phyloP scores from a whole-genome alignment of 1,140 invertebrate genomes.

The Agraylea sexmaculata region DNA sequence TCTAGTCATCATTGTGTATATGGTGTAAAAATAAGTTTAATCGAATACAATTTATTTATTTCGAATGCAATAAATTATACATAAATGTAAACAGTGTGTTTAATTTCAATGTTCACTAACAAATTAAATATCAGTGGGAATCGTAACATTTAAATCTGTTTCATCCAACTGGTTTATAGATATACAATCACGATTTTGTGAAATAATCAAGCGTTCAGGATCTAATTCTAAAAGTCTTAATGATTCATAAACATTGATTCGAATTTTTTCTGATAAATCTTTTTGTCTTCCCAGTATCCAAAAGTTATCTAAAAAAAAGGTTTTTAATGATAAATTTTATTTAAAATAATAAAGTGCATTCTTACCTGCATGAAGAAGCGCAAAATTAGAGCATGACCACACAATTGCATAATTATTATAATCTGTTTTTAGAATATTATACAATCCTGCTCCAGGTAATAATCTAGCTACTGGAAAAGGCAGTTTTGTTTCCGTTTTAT shows the following conservation, averaged over 20 bases:
- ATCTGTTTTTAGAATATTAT: constrained; percentile 57
- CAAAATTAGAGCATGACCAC: constrained; percentile 56
- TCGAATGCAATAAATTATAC: too few relatives aligned
- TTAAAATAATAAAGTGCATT: too few relatives aligned
- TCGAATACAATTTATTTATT: too few relatives aligned
- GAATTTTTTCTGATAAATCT: constrained; percentile 43
- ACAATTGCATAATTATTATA: constrained; percentile 56
- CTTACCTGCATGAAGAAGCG: constrained; percentile 44
- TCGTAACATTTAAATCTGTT: too few relatives aligned
- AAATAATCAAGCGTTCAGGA: constrained; percentile 48
- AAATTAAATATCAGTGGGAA: too few relatives aligned
- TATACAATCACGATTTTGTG: constrained; percentile 50
- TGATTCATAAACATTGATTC: constrained; percentile 46
- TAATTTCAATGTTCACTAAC: too few relatives aligned
- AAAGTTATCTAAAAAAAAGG: constrained; percentile 42
- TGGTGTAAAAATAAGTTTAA: too few relatives aligned
- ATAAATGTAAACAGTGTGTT: too few relatives aligned
- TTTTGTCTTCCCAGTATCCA: constrained; percentile 49
- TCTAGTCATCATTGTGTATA: too few relatives aligned
- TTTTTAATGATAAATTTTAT: constrained; percentile 4
- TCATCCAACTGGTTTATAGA: too few relatives aligned
- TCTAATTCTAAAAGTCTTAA: constrained; percentile 44
- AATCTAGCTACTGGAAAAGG: constrained; percentile 49
- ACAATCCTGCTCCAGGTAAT: constrained; percentile 52
- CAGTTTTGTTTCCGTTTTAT: constrained; percentile 46